phyloP scores from a whole-genome alignment of 2,113 vertebrate genomes.

The Anolis carolinensis region DNA sequence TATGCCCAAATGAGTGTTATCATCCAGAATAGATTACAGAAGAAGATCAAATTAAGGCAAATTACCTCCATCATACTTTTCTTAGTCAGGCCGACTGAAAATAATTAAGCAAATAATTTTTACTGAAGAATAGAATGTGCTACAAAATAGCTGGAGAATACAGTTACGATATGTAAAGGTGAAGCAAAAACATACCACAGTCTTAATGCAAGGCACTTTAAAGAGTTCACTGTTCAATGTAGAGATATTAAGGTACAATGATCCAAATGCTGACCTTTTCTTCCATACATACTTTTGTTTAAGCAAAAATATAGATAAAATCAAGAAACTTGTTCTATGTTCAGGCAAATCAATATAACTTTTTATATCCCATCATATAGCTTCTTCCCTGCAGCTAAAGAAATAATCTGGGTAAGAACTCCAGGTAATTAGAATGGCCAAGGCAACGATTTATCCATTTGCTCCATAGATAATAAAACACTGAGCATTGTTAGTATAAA shows the following conservation, averaged over 20 bases:
- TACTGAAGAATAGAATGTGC: constrained; percentile 21
- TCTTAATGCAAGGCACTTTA: constrained; percentile 39
- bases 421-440: constrained; percentile 38
- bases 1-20: not conserved
- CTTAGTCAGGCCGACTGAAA: not conserved
- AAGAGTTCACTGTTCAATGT: constrained; percentile 36
- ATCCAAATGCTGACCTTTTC: constrained; percentile 28
- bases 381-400: constrained; percentile 41
- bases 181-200: constrained; percentile 38
- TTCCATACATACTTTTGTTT: not conserved
- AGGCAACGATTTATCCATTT: constrained; percentile 23
- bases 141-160: constrained; percentile 30
- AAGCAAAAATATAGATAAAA: constrained; percentile 35
- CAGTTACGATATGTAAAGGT: constrained; percentile 1
- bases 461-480: constrained; percentile 49
- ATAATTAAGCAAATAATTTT: not conserved
- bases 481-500: constrained; percentile 38
- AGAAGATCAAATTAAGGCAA: not conserved
- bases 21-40: not conserved
- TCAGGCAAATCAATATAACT: constrained; percentile 52
- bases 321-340: constrained; percentile 41
- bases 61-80: not conserved
- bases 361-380: constrained; percentile 34
- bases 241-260: constrained; percentile 16
- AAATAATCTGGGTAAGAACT: constrained; percentile 1